Evolutionary conservation across 2,113 vertebrate genomes (phyloP).

Genomic region (Bettongia penicillata): DNA sequence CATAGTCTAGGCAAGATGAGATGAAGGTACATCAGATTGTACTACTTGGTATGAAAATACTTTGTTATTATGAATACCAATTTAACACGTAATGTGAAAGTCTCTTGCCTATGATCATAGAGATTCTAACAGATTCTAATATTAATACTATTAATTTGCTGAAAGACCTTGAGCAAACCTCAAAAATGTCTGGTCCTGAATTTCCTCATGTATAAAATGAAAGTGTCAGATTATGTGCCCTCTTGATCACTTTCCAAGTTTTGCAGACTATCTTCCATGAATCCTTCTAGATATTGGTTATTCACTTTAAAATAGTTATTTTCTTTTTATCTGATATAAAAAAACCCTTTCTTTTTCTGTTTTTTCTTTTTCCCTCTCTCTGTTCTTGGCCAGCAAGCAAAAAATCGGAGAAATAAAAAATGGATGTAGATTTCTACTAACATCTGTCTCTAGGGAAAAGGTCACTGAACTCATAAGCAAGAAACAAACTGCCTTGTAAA

Average conservation of each 20-base stretch:
- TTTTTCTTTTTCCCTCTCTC: background rate
- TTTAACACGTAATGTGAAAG: too few species aligned
- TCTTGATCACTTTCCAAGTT: background rate
- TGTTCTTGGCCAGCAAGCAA: conserved; percentile 45
- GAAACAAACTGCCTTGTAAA: conserved; percentile 75
- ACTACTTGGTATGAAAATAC: too few species aligned
- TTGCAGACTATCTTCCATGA: background rate
- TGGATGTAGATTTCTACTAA: conserved; percentile 59
- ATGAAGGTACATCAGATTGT: too few species aligned
- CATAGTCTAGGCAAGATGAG: too few species aligned
- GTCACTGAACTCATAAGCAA: conserved; percentile 62
- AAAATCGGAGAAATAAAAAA: conserved; percentile 53
- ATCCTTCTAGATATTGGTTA: background rate
- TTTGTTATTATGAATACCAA: too few species aligned
- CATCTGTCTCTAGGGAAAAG: conserved; percentile 39
- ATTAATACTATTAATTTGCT: too few species aligned
- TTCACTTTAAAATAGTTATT: background rate
- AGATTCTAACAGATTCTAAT: too few species aligned
- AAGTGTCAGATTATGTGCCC: too few species aligned
- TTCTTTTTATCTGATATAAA: conserved; percentile 35
- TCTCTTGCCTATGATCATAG: too few species aligned
- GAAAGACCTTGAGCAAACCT: too few species aligned
- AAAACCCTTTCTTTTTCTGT: background rate
- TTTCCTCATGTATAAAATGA: too few species aligned
- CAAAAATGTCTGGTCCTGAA: too few species aligned